Percentiles rank a stretch among this genome's conserved stretches.
These are phyloP conservation scores for Stenurella melanura DNA, from an alignment of 2,888 invertebrate species.

Conservation along the genomic window DNA sequence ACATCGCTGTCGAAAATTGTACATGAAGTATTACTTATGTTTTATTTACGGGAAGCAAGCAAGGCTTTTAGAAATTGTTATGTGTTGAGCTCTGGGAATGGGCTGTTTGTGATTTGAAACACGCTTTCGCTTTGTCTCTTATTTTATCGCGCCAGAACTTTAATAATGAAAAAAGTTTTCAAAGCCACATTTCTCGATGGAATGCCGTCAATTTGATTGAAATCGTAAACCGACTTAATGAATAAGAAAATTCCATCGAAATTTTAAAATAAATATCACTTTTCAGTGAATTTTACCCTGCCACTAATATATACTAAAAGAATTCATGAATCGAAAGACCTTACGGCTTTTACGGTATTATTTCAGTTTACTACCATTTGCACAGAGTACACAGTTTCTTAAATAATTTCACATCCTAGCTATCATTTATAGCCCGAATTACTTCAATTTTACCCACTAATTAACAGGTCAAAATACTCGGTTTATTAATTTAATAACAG, in stretches of 20 bases:
- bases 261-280: background rate
- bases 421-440: too few species aligned
- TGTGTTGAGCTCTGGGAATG: background rate
- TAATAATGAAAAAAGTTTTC: constrained; percentile 34
- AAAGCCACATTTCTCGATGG: constrained; percentile 17
- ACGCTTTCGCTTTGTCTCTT: constrained; percentile 25
- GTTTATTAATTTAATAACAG: too few species aligned
- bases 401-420: too few species aligned
- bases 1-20: background rate
- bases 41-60: constrained; percentile 13
- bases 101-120: constrained; percentile 29
- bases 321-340: too few species aligned
- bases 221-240: constrained; percentile 30
- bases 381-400: too few species aligned
- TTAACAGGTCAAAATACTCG: too few species aligned
- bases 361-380: too few species aligned
- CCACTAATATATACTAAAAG: too few species aligned
- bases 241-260: constrained; percentile 17
- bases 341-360: too few species aligned
- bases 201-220: constrained; percentile 33
- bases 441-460: too few species aligned
- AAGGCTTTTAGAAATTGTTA: background rate
- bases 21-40: constrained; percentile 1
- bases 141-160: constrained; percentile 11
- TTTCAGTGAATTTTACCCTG: too few species aligned